Conservation (phyloP, 1,140 invertebrate species). For the Limonius californicus region DNA sequence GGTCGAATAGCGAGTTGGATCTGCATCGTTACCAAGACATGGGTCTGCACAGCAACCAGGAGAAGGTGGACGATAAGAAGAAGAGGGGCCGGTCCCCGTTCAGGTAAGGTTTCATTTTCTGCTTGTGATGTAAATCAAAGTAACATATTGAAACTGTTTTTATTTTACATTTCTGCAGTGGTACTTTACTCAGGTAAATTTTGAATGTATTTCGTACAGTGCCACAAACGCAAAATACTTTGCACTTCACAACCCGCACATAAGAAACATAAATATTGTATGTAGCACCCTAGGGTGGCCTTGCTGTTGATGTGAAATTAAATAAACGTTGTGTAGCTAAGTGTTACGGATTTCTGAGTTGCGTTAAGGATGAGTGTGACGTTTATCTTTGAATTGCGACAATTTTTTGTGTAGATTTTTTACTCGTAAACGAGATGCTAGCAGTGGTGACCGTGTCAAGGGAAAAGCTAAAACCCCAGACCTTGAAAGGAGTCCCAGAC, state of each 20-base stretch:
- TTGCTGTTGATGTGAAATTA: too few relatives aligned
- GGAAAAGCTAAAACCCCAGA: slow-evolving; percentile 71
- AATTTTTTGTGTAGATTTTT: slow-evolving; percentile 61
- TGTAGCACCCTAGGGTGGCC: too few relatives aligned
- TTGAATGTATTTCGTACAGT: neutral
- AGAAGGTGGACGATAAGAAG: slow-evolving; percentile 73
- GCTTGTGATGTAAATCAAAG: neutral
- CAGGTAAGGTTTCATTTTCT: slow-evolving; percentile 55
- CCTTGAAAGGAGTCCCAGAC: slow-evolving; percentile 46
- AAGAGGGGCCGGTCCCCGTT: slow-evolving; percentile 85
- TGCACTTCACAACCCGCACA: slow-evolving; percentile 18
- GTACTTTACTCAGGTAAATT: slow-evolving; percentile 34
- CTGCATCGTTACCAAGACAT: slow-evolving; percentile 61
- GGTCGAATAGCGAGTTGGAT: slow-evolving; percentile 71
- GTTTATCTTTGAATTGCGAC: too few relatives aligned
- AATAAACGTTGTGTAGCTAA: too few relatives aligned
- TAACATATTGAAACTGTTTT: neutral
- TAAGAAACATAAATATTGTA: neutral
- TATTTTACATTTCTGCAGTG: slow-evolving; percentile 26
- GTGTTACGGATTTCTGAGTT: too few relatives aligned
- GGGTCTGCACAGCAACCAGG: slow-evolving; percentile 48
- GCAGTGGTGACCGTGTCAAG: slow-evolving; percentile 56
- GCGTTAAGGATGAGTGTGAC: too few relatives aligned
- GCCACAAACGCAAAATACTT: neutral
- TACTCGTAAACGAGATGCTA: slow-evolving; percentile 68